A percentile compares a stretch with the other conserved stretches of the same genome.
Conservation (phyloP, 2,888 invertebrate genomes). For the Plusia festucae region DNA sequence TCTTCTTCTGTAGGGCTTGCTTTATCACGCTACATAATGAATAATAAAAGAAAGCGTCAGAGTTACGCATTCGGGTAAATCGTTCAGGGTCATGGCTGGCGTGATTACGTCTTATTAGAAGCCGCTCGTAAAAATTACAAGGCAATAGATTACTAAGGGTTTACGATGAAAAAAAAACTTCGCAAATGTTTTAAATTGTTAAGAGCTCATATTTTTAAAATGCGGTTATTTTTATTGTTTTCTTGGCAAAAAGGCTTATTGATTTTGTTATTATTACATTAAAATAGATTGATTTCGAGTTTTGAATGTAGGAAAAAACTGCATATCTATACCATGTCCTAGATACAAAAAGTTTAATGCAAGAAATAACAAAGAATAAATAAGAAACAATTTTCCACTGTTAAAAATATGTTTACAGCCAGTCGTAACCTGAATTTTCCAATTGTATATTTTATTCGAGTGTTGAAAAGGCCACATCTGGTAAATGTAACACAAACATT, state of each 20-base stretch:
- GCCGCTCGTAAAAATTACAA: slow-evolving; percentile 49
- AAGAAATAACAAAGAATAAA: slow-evolving; percentile 28
- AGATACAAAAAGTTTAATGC: not conserved
- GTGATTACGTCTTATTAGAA: slow-evolving; percentile 70
- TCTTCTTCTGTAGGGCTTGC: slow-evolving; percentile 33
- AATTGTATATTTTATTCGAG: slow-evolving; percentile 42
- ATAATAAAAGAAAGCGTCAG: slow-evolving; percentile 54
- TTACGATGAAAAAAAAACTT: slow-evolving; percentile 27
- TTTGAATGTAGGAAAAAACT: not conserved
- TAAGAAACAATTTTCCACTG: slow-evolving; percentile 25
- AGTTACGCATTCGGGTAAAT: slow-evolving; percentile 58
- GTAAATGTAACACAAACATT: slow-evolving; percentile 42
- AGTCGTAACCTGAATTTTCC: slow-evolving; percentile 39
- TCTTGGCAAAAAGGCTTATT: not conserved
- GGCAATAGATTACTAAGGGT: slow-evolving; percentile 39
- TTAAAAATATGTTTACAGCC: slow-evolving; percentile 39
- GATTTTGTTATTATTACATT: not conserved
- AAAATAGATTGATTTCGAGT: not conserved
- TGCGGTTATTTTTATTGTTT: not conserved
- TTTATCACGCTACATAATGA: slow-evolving; percentile 39
- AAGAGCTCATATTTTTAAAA: not conserved
- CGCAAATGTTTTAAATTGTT: not conserved
- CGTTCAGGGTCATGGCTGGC: slow-evolving; percentile 65
- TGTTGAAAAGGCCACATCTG: slow-evolving; percentile 50
- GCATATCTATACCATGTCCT: not conserved